Evolutionary conservation across 2,113 vertebrate species (phyloP).

Genomic region (Ptyas mucosa): DNA sequence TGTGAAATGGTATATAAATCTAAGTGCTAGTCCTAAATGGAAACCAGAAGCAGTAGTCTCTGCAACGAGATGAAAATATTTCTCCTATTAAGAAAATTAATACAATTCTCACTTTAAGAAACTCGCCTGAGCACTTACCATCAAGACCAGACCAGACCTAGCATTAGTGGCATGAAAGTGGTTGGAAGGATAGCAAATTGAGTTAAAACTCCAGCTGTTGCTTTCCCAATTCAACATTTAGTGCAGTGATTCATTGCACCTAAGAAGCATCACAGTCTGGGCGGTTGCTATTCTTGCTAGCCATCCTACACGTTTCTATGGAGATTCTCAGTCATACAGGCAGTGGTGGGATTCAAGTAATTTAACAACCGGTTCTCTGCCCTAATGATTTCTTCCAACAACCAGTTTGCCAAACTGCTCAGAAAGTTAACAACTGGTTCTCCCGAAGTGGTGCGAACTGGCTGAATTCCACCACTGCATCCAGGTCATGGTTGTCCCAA

Average conservation of each 20-base stretch:
- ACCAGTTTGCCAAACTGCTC: too few species aligned
- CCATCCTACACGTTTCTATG: background rate
- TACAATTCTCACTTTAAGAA: background rate
- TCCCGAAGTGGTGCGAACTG: too few species aligned
- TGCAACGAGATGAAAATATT: too few species aligned
- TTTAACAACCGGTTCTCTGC: too few species aligned
- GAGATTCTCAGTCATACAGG: too few species aligned
- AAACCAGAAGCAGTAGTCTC: background rate
- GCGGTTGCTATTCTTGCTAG: background rate
- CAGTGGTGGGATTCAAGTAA: too few species aligned
- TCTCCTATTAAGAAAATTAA: background rate
- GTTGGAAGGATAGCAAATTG: background rate
- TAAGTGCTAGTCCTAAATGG: too few species aligned
- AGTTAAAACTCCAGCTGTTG: background rate
- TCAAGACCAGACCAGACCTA: background rate
- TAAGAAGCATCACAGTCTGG: background rate
- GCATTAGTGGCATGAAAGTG: background rate
- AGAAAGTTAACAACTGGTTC: too few species aligned
- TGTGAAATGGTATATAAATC: too few species aligned
- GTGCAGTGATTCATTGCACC: background rate
- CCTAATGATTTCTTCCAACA: too few species aligned
- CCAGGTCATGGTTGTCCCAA: too few species aligned
- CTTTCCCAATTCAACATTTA: background rate
- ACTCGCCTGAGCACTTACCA: background rate
- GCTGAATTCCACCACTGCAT: too few species aligned